Evolutionary conservation across 2,888 invertebrate species (phyloP), one percentile per base, ranked within the genome.

Genomic region (Serrognathus titanus): DNA sequence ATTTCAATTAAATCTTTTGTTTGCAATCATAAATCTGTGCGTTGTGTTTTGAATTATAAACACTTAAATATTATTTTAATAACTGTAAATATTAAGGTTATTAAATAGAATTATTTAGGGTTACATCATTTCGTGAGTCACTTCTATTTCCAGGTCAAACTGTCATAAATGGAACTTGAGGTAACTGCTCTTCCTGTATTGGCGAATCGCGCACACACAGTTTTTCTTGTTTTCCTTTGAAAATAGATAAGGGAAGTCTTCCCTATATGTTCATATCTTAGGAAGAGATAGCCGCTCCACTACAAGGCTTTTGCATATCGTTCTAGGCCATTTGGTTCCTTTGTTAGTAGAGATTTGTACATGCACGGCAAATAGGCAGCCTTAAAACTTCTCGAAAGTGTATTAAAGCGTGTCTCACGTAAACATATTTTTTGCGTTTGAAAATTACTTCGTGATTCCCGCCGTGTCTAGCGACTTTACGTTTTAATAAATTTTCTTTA

Each of bases 271-370:
- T 55, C 51, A 47, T 55, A 55, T 51, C 39, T 47, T 9, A 45
- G 12, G 38, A 31, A 45, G 50, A 55, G 55, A 55, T 51, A 55
- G 55, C 55, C 55, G 38, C 47, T 24, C 41, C 47, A 47, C 47
- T 51, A 35, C 39, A 35, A 51, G 55, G 35, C 24, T 16, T 48
- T 55, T 47, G 47, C 41, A 51, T 55, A 51, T 55, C 55, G 51
- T 55, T 55, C 55, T 55, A 55, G 55, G 16, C 55, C 51, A 55
- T 55, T 55, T 51, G 51, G 40, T 48, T 51, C 40, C 51, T 39
- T 54, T 54, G 40, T 48, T 56, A 51, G 24, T 49, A 37, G 49
- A 49, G 49, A 49, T 49, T 49, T 49, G 36, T 49, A 16, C 38
- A 16, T 16, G 16, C 16, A 12, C 13, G 9, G 48, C 13, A 43